Evolutionary conservation across 2,797 vertebrate species (phyloP), one percentile per base, ranked within the genome.

Genomic region (Calcarius lapponicus): DNA sequence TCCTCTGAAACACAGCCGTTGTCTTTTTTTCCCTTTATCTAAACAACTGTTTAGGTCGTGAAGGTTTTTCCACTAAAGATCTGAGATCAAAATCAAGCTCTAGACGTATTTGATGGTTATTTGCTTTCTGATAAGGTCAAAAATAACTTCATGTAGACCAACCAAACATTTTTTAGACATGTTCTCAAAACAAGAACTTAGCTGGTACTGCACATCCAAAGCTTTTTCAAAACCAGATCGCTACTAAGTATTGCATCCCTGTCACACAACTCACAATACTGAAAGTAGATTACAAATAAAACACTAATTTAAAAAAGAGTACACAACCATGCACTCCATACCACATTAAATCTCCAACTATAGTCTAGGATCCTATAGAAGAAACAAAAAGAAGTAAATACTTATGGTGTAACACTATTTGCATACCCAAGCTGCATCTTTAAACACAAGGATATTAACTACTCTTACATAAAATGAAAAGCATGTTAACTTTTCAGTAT

Each of bases 11-110:
- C 9, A 54, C 22, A 7, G 8, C 6, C 5, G 71, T 2, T 2
- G 32, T 34, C 1, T 1, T 9, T 3, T 42, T 48, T 13, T 21
- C 2, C 0, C 9, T 22, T 6, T 21, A 31, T 6, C 9, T 50
- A 51, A 89, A 40, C 13, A 51, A 20, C 10, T 47, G 8, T 31
- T 56, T 25, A 71, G 4, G 22, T 4, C 61, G 10, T 42, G 3
- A 83, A 80, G 2, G 6, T 13, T 81, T 53, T 40, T 48, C 13
- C 31, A 40, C 17, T 65, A 7, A 24, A 42, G 4, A 11, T 21
- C 29, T 58, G 12, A 50, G 14, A 50, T 11, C 3, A 80, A 36
- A 58, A 58, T 31, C 14, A 43, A 81, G 60, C 25, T 80, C 16
- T 16, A 51, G 4, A 38, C 6, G 6, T 13, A 73, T 7, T 15